Evolutionary conservation across 2,113 vertebrate species (phyloP).

Genomic region (pig (Sus scrofa)): DNA sequence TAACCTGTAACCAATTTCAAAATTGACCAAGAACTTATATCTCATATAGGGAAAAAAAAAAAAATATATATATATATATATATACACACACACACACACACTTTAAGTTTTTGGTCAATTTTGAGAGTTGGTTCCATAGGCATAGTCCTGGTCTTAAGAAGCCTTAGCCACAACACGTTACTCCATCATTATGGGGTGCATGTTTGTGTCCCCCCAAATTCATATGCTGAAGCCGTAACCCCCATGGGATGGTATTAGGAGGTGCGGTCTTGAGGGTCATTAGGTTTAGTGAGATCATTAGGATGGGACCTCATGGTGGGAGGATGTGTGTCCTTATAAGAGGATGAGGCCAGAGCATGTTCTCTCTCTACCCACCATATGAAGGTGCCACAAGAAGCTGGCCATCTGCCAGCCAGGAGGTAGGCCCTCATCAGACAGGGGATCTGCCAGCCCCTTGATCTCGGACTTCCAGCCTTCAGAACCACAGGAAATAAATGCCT

Average conservation of each 20-base stretch:
- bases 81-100: no score
- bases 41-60: no score
- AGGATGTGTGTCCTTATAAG: not conserved
- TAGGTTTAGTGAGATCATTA: no score
- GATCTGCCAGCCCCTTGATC: not conserved
- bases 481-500: not conserved
- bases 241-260: not conserved
- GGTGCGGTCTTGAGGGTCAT: not conserved
- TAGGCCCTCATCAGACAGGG: not conserved
- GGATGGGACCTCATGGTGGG: not conserved
- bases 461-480: not conserved
- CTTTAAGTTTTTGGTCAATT: no score
- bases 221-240: not conserved
- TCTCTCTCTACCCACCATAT: fast-evolving
- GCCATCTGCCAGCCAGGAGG: not conserved
- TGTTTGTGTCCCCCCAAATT: not conserved
- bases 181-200: fast-evolving
- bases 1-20: not conserved
- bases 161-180: fast-evolving
- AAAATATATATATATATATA: no score
- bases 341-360: not conserved
- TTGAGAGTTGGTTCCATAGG: no score
- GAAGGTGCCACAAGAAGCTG: not conserved
- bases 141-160: not conserved
- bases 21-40: not conserved